These are phyloP conservation scores for Oligia latruncula DNA, from an alignment of 2,888 invertebrate species.

Conservation along the genomic window DNA sequence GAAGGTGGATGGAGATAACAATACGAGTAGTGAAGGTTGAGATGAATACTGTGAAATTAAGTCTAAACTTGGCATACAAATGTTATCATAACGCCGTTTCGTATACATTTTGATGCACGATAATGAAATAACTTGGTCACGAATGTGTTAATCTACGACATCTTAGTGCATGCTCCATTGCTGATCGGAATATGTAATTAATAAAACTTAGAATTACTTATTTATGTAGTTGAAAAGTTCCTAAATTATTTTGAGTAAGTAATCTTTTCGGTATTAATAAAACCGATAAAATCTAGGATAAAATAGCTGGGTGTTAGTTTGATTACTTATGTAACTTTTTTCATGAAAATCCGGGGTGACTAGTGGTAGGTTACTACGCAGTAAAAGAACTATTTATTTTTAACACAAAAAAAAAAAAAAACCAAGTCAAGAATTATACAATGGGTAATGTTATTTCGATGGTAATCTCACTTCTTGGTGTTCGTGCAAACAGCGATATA, in stretches of 20 bases:
- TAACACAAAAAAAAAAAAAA: neutral
- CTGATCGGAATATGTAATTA: neutral
- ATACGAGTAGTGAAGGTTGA: slow-evolving; percentile 32
- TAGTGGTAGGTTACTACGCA: slow-evolving; percentile 2
- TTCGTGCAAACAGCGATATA: slow-evolving; percentile 31
- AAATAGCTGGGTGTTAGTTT: neutral
- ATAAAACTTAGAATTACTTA: neutral
- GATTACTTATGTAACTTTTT: neutral
- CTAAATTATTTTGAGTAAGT: too few relatives aligned
- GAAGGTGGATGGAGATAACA: slow-evolving; percentile 41
- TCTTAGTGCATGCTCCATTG: neutral
- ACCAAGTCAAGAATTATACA: slow-evolving; percentile 7
- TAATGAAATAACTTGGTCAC: slow-evolving; percentile 47
- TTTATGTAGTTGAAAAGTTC: neutral
- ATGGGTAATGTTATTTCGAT: slow-evolving; percentile 26
- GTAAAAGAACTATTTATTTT: neutral
- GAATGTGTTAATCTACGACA: slow-evolving; percentile 39
- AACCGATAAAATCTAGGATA: neutral
- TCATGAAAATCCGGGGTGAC: neutral
- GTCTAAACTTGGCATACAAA: slow-evolving; percentile 49
- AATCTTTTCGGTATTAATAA: neutral
- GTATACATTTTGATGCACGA: slow-evolving; percentile 32
- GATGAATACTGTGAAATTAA: slow-evolving; percentile 21
- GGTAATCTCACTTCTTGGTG: slow-evolving; percentile 40
- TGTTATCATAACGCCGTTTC: slow-evolving; percentile 33